Evolutionary conservation across 2,888 invertebrate genomes (phyloP).

Genomic region (Melanargia galathea): DNA sequence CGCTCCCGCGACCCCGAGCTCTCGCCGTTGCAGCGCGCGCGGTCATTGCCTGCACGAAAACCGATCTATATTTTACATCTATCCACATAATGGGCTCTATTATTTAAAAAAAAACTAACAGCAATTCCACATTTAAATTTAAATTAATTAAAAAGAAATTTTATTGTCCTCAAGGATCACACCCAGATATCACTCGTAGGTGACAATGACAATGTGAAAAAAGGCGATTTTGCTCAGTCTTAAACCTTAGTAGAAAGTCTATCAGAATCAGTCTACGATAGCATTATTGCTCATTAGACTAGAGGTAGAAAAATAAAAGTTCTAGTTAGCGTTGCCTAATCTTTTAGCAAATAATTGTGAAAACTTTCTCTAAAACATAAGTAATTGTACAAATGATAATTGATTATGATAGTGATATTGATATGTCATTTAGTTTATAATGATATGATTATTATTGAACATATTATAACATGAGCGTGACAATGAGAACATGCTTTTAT

Average conservation of each 20-base stretch:
- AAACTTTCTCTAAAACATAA: not conserved
- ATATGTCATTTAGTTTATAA: slow-evolving; percentile 5
- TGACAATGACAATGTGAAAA: too few species aligned
- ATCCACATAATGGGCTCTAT: too few species aligned
- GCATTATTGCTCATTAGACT: too few species aligned
- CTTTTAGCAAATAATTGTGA: slow-evolving; percentile 3
- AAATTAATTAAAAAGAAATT: too few species aligned
- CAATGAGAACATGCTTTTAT: slow-evolving; percentile 26
- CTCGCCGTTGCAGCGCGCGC: slow-evolving; percentile 67
- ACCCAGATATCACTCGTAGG: too few species aligned
- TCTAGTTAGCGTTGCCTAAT: not conserved
- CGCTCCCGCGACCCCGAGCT: slow-evolving; percentile 67
- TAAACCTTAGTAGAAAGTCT: too few species aligned
- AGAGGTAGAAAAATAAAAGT: not conserved
- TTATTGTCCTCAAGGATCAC: too few species aligned
- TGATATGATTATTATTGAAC: not conserved
- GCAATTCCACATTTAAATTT: too few species aligned
- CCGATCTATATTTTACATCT: slow-evolving; percentile 42
- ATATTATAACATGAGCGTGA: slow-evolving; percentile 12
- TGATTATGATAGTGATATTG: not conserved
- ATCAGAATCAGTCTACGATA: too few species aligned
- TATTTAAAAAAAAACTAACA: too few species aligned
- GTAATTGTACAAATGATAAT: not conserved
- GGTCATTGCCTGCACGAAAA: slow-evolving; percentile 71
- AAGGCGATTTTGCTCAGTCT: too few species aligned